Evolutionary conservation across 1,140 invertebrate genomes (phyloP).

Genomic region (Stegodyphus dumicola): DNA sequence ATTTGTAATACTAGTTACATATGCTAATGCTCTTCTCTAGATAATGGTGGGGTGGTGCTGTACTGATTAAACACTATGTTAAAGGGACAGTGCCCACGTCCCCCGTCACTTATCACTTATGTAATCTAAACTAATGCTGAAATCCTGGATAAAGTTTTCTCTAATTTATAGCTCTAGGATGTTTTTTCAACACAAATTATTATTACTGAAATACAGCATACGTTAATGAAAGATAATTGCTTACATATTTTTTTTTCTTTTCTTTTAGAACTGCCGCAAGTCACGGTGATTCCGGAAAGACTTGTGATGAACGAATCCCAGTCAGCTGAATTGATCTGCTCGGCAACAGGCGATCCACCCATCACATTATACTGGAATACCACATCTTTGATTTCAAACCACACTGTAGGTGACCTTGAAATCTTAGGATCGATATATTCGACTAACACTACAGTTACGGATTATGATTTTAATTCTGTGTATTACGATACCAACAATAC

Average conservation of each 20-base stretch:
- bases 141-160: no score
- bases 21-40: no score
- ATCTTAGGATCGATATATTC: background rate
- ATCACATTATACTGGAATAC: conserved; percentile 58
- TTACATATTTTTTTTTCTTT: background rate
- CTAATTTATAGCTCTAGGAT: no score
- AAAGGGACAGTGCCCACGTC: no score
- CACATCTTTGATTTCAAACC: conserved; percentile 11
- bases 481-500: conserved; percentile 13
- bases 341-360: conserved; percentile 56
- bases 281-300: conserved; percentile 44
- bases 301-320: conserved; percentile 60
- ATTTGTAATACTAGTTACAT: no score
- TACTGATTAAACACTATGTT: no score
- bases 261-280: conserved; percentile 50
- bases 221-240: no score
- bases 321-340: conserved; percentile 56
- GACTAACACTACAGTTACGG: background rate
- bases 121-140: no score
- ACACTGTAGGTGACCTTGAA: conserved; percentile 39
- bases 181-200: no score
- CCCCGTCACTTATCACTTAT: no score
- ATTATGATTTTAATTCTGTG: background rate
- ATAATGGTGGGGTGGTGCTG: no score
- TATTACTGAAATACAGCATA: no score